These are phyloP conservation scores for Potamarius usumacintae DNA, from an alignment of 2,113 vertebrate genomes.

Conservation along the genomic window DNA sequence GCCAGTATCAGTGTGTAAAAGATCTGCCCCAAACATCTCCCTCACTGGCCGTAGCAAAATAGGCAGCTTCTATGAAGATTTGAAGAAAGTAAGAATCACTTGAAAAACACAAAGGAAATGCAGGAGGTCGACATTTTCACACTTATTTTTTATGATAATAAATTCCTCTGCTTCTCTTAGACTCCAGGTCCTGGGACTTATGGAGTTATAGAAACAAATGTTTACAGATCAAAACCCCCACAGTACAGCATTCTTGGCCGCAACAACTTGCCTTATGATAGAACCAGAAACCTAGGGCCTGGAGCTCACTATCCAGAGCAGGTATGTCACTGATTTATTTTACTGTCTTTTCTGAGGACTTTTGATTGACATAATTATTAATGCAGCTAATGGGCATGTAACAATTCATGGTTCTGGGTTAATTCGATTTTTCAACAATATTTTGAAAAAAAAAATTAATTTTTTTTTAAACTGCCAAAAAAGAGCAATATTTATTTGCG, in stretches of 20 bases:
- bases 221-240: constrained; percentile 77
- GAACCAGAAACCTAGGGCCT: constrained; percentile 78
- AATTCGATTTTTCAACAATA: too few species aligned
- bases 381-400: background rate
- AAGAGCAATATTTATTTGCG: too few species aligned
- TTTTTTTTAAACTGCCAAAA: too few species aligned
- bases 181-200: constrained; percentile 85
- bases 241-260: constrained; percentile 80
- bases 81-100: constrained; percentile 70
- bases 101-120: background rate
- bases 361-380: background rate
- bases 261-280: constrained; percentile 70
- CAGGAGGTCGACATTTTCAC: background rate
- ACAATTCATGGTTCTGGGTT: too few species aligned
- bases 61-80: constrained; percentile 78
- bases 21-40: constrained; percentile 77
- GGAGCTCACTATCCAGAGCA: constrained; percentile 76
- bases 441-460: too few species aligned
- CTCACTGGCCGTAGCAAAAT: constrained; percentile 71
- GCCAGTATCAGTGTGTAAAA: constrained; percentile 63
- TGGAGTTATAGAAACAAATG: constrained; percentile 69
- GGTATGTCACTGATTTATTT: constrained; percentile 58
- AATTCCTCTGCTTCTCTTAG: constrained; percentile 58
- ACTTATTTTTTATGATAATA: background rate
- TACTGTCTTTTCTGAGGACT: too few species aligned